These are phyloP conservation scores for Heteromyza rotundicornis DNA, from an alignment of 2,888 invertebrate genomes.

Conservation along the genomic window DNA sequence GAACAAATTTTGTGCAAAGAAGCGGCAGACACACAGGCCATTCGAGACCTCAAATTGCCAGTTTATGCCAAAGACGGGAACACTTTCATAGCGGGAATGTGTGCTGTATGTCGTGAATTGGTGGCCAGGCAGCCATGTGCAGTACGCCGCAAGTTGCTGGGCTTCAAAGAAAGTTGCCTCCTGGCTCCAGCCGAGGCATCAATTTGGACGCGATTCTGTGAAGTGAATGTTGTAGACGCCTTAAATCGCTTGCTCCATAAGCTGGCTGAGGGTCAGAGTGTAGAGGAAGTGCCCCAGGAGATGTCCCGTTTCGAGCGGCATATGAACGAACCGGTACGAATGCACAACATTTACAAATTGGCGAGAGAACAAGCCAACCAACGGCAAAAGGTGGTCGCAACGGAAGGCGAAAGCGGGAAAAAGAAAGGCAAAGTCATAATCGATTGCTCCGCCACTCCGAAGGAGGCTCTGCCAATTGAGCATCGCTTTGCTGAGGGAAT, in stretches of 20 bases:
- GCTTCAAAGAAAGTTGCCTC: constrained; percentile 81
- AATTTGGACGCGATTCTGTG: constrained; percentile 92
- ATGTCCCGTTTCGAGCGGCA: constrained; percentile 83
- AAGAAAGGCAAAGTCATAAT: constrained; percentile 58
- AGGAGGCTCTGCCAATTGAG: constrained; percentile 57
- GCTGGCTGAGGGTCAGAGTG: constrained; percentile 60
- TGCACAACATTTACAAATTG: constrained; percentile 84
- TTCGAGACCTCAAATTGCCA: constrained; percentile 66
- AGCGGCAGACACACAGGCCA: constrained; percentile 47
- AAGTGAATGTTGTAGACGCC: constrained; percentile 76
- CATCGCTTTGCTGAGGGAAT: constrained; percentile 87
- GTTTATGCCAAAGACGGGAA: constrained; percentile 67
- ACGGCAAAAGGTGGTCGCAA: constrained; percentile 26
- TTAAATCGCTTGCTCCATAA: constrained; percentile 38
- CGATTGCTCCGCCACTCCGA: constrained; percentile 57
- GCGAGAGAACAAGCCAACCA: constrained; percentile 68
- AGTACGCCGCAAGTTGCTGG: constrained; percentile 65
- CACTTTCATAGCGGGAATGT: constrained; percentile 77
- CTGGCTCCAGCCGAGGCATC: constrained; percentile 84
- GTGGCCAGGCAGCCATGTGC: constrained; percentile 61
- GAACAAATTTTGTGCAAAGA: constrained; percentile 52
- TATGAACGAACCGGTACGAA: constrained; percentile 79
- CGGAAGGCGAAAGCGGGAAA: constrained; percentile 5
- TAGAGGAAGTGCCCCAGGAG: constrained; percentile 69
- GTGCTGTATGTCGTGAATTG: constrained; percentile 73